Conservation (phyloP, 2,113 vertebrate species). For the Ceuthmochares aereus region DNA sequence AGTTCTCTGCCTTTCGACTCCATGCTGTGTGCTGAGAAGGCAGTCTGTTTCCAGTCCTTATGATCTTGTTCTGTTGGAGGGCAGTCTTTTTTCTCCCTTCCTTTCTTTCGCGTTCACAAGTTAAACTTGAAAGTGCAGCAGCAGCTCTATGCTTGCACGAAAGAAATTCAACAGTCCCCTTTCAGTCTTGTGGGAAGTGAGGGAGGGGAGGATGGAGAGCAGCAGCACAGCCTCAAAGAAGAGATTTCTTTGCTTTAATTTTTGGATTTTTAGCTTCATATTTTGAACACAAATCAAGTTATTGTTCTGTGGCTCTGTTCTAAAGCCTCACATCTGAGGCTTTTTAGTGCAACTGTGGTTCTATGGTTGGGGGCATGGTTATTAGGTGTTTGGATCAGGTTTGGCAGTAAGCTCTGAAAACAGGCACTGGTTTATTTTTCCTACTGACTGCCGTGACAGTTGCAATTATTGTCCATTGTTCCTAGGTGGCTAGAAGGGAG, state of each 20-base stretch:
- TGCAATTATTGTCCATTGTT: conserved; percentile 93
- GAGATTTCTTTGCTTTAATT: conserved; percentile 83
- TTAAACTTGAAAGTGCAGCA: conserved; percentile 70
- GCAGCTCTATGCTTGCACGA: conserved; percentile 47
- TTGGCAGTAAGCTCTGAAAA: conserved; percentile 86
- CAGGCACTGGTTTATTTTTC: conserved; percentile 85
- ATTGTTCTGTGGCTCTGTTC: conserved; percentile 84
- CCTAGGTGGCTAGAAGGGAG: conserved; percentile 73
- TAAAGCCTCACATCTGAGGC: conserved; percentile 74
- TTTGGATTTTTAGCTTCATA: conserved; percentile 75
- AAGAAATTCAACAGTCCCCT: conserved; percentile 63
- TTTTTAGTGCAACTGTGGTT: conserved; percentile 58
- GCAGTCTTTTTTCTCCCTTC: conserved; percentile 55
- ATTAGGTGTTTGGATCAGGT: conserved; percentile 76
- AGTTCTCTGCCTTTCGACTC: background rate
- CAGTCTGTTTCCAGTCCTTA: background rate
- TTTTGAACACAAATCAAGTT: conserved; percentile 85
- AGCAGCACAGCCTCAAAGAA: conserved; percentile 75
- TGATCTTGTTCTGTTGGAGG: conserved; percentile 67
- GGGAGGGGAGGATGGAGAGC: conserved; percentile 55
- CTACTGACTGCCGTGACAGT: conserved; percentile 85
- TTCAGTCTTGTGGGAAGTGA: conserved; percentile 67
- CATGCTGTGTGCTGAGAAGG: background rate
- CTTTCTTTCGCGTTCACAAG: conserved; percentile 55
- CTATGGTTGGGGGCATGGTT: conserved; percentile 65